phyloP scores from a whole-genome alignment of 2,888 invertebrate species.

The Phaedon cochleariae region DNA sequence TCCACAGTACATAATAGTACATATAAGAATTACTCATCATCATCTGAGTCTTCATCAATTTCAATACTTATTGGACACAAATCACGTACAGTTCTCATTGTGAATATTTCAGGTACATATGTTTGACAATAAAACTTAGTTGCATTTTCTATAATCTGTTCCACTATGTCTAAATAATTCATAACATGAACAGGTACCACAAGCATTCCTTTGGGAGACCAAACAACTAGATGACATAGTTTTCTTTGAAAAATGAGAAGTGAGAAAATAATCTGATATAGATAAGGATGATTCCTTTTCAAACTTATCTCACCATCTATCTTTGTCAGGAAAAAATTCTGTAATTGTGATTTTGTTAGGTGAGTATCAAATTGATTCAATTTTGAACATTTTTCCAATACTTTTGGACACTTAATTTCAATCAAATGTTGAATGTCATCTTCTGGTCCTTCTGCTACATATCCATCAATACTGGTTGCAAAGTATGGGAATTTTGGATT shows the following conservation, averaged over 20 bases:
- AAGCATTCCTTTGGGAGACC: not conserved
- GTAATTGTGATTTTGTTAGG: not conserved
- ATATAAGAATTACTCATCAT: not conserved
- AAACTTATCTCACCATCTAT: not conserved
- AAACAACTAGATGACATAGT: constrained; percentile 5
- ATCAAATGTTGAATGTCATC: constrained; percentile 6
- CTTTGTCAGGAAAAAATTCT: not conserved
- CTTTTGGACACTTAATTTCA: not conserved
- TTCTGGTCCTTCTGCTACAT: not conserved
- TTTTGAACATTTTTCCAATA: not conserved
- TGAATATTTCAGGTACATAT: constrained; percentile 6
- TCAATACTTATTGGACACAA: not conserved
- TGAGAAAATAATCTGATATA: not conserved
- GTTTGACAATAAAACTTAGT: not conserved
- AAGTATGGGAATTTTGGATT: constrained; percentile 1
- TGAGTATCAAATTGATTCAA: not conserved
- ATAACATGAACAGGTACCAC: not conserved
- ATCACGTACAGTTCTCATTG: constrained; percentile 1
- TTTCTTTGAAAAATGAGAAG: not conserved
- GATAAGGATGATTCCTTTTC: constrained; percentile 2
- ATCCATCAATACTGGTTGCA: constrained; percentile 7
- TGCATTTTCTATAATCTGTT: not conserved
- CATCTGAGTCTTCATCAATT: too few species aligned
- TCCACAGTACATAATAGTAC: too few species aligned
- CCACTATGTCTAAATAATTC: not conserved